A percentile compares a stretch with the other conserved stretches of the same genome.
phyloP scores from a whole-genome alignment of 2,113 vertebrate genomes.

The Cichladusa arquata region DNA sequence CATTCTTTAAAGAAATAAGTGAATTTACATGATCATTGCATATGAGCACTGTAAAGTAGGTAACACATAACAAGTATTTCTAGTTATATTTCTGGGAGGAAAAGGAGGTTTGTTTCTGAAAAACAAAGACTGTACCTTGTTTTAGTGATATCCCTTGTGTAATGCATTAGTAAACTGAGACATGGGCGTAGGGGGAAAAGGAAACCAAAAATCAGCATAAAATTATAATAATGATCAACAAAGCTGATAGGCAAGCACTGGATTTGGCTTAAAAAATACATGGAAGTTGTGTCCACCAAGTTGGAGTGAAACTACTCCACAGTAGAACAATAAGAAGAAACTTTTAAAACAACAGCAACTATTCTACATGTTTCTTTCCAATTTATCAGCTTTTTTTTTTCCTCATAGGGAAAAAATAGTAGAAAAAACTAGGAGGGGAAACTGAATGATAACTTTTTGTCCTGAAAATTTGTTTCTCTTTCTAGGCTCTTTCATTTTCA shows the following conservation, averaged over 20 bases:
- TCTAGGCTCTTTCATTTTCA: not conserved
- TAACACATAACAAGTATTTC: not conserved
- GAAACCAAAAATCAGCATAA: not conserved
- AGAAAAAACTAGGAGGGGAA: not conserved
- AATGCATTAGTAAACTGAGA: not conserved
- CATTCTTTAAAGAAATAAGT: not conserved
- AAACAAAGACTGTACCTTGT: not conserved
- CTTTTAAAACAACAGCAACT: not conserved
- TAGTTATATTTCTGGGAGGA: not conserved
- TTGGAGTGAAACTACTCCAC: not conserved
- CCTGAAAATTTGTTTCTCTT: not conserved
- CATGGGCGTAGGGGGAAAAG: not conserved
- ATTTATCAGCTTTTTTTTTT: not conserved
- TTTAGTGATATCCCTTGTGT: not conserved
- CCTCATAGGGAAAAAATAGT: rapidly evolving
- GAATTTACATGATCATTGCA: not conserved
- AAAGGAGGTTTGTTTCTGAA: not conserved
- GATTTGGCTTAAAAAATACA: not conserved
- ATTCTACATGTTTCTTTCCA: not conserved
- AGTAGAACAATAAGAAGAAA: not conserved
- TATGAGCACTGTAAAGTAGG: not conserved
- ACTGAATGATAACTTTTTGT: not conserved
- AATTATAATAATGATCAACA: not conserved
- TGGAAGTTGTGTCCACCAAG: not conserved
- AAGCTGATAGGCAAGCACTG: not conserved